Base-by-base conservation (phyloP, 1,140 invertebrate species). In the Zaprionus ghesquierei region DNA sequence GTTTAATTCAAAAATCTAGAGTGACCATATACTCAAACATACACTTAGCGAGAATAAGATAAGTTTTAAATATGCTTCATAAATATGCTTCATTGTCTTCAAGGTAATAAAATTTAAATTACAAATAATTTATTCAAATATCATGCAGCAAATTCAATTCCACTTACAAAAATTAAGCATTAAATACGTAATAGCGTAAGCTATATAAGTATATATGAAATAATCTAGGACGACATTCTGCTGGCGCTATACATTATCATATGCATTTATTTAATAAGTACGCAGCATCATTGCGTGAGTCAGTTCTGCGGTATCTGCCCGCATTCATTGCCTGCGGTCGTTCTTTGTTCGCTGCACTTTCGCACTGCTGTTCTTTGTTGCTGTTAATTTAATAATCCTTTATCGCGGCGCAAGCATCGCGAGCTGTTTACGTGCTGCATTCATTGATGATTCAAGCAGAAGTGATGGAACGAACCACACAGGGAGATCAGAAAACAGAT, bases 381-480 rank as follows among this genome's bases (percentile, higher is more conserved):
- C 12, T 18, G 41, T 46, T 13, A 51, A 23, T 33, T 27, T 38
- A 22, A 46, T 59, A 4, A 60, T 4, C 18, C 18, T 12, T 62
- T 51, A 51, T 51, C 59, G 20, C 15, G 27, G 23, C 22, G 18
- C 12, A 25, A 46, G 25, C 31, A 68, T 51, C 54, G 54, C 12
- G 12, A 33, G 23, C 27, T 20, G 27, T 31, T 46, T 44, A 49
- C 46, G 23, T 56, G 20, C 22, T 23, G 9, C 22, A 9, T 18
- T 59, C 46, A 38, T 23, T 31, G 35, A 6, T 61, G 58, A 69
- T 44, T 69, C 58, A 61, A 53, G 20, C 25, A 53, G 33, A n/a
- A 51, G 51, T 33, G 8, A 31, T 65, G 56, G 41, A 22, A 35
- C 18, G 2, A 58, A 38, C 56, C 15, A 18, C 9, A 6, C 51